phyloP scores from a whole-genome alignment of 53 echinoderm and acorn worm species.

The Arbacia lixula region DNA sequence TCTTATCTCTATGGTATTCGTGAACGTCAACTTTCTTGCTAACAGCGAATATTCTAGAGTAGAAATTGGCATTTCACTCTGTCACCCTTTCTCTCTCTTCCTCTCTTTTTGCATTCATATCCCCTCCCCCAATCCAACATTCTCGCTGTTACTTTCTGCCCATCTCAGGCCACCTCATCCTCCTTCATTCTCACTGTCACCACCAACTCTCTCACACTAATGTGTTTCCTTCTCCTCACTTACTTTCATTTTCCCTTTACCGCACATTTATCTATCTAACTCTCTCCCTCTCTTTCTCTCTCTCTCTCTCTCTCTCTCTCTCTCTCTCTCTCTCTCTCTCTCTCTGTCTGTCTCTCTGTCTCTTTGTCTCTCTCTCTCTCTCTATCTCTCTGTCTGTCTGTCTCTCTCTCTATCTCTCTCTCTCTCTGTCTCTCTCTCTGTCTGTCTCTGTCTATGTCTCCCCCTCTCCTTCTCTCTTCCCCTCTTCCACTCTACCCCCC shows the following conservation, averaged over 20 bases:
- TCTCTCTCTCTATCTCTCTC: background rate
- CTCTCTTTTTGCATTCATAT: background rate
- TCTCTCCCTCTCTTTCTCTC: background rate
- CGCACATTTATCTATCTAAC: no score
- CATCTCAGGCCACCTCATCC: background rate
- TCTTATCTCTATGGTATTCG: no score
- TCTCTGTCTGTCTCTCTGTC: background rate
- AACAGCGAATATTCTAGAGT: no score
- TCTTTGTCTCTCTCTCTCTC: background rate
- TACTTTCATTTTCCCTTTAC: background rate
- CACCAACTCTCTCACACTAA: no score
- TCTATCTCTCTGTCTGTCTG: background rate
- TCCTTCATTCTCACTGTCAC: background rate
- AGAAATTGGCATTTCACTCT: no score
- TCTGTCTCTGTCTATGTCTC: background rate
- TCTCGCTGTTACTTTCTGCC: background rate
- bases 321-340: background rate
- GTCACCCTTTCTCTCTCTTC: background rate
- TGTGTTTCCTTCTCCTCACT: no score
- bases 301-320: background rate
- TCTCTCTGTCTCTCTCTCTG: background rate
- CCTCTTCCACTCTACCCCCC: background rate
- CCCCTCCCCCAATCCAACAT: background rate
- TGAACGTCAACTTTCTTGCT: no score
- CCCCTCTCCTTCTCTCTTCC: background rate